These are phyloP conservation scores for Lordiphosa andalusiaca DNA, from an alignment of 2,888 invertebrate species.

Conservation along the genomic window DNA sequence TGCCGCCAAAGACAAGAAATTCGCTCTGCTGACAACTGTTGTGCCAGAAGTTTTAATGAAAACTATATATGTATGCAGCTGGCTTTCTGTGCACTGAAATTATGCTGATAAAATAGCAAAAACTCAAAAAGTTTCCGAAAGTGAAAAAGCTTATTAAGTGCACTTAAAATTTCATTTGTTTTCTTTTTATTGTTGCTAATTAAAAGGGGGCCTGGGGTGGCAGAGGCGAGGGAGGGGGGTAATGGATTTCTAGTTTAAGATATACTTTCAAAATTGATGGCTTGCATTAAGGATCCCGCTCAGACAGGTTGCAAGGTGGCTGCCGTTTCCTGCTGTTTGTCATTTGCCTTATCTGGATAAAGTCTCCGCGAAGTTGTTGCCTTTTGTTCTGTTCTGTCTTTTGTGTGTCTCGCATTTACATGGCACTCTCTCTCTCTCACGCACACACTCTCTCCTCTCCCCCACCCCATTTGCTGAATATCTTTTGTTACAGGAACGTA, in stretches of 20 bases:
- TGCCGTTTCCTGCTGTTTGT: neutral
- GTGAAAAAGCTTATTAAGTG: conserved; percentile 18
- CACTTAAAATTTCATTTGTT: conserved; percentile 25
- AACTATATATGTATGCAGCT: conserved; percentile 33
- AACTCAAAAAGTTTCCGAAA: conserved; percentile 34
- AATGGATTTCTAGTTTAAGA: neutral
- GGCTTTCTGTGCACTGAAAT: conserved; percentile 30
- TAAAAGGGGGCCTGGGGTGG: neutral
- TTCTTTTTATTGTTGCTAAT: conserved; percentile 14
- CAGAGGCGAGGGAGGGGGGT: neutral
- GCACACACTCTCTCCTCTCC: neutral
- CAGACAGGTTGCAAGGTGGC: conserved; percentile 5
- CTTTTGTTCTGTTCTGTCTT: conserved; percentile 19
- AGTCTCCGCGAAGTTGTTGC: conserved; percentile 11
- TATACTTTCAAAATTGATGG: conserved; percentile 42
- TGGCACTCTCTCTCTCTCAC: conserved; percentile 40
- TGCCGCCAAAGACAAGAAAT: conserved; percentile 23
- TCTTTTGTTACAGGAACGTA: conserved; percentile 37
- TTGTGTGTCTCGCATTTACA: conserved; percentile 35
- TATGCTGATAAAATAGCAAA: conserved; percentile 48
- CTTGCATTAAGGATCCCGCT: conserved; percentile 33
- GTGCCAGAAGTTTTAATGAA: conserved; percentile 63
- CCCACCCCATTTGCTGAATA: too few relatives aligned
- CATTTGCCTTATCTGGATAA: neutral
- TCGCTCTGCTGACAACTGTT: conserved; percentile 38